Evolutionary conservation across 2,113 vertebrate species (phyloP).

Genomic region (Dinomys branickii): DNA sequence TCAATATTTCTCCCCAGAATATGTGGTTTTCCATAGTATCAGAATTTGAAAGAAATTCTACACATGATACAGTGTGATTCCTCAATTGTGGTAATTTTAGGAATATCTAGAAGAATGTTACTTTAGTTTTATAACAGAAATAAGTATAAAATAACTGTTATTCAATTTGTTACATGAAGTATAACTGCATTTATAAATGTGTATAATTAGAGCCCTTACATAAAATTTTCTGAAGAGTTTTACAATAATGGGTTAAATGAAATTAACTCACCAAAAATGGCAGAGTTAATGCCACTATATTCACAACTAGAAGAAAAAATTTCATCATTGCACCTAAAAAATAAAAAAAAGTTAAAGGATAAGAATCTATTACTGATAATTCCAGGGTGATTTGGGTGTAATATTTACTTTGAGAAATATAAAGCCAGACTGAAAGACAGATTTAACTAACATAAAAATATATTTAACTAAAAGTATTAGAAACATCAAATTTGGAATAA

Average conservation of each 20-base stretch:
- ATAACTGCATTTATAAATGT: constrained; percentile 6
- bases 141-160: background rate
- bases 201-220: background rate
- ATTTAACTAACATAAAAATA: background rate
- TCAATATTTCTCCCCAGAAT: background rate
- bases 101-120: background rate
- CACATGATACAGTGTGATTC: background rate
- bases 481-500: background rate
- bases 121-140: constrained; percentile 33
- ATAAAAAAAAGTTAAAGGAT: constrained; percentile 22
- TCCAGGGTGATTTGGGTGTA: background rate
- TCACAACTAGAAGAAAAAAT: constrained; percentile 45
- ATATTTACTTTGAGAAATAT: background rate
- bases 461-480: constrained; percentile 10
- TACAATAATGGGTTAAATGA: constrained; percentile 3
- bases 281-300: constrained; percentile 66
- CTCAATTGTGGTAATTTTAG: background rate
- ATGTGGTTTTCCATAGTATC: background rate
- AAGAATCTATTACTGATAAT: background rate
- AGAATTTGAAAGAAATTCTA: constrained; percentile 14
- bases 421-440: background rate
- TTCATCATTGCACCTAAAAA: constrained; percentile 75
- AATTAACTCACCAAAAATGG: constrained; percentile 74
- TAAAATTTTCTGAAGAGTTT: background rate
- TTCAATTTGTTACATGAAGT: background rate